These are phyloP conservation scores for Octopus bimaculoides DNA, from an alignment of 1,140 invertebrate species.

Conservation along the genomic window DNA sequence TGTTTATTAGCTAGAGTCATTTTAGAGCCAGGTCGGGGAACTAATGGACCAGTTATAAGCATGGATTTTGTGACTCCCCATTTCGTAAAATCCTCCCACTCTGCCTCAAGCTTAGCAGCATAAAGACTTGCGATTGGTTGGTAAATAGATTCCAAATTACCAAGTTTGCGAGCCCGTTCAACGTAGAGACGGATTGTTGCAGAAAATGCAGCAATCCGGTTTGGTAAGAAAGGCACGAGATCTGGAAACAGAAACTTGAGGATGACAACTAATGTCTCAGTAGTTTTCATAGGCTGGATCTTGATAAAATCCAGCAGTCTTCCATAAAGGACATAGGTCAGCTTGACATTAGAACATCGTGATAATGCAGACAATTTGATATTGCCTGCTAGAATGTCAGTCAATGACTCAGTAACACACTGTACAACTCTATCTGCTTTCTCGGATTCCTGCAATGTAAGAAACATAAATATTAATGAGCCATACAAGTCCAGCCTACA, in stretches of 20 bases:
- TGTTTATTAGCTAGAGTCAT: neutral
- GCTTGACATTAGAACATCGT: neutral
- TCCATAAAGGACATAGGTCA: neutral
- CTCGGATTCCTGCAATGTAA: neutral
- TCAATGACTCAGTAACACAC: neutral
- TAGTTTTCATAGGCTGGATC: neutral
- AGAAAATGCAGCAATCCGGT: neutral
- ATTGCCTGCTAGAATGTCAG: neutral
- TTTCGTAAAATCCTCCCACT: constrained; percentile 3
- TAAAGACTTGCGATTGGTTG: neutral
- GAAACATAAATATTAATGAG: neutral
- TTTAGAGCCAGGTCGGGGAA: neutral
- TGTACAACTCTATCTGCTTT: neutral
- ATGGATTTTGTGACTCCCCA: neutral
- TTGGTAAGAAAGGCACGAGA: neutral
- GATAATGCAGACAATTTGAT: neutral
- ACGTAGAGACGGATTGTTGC: neutral
- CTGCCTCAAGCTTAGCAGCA: neutral
- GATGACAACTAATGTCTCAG: neutral
- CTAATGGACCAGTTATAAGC: neutral
- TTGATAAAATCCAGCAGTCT: neutral
- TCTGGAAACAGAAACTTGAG: neutral
- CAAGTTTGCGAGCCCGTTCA: neutral
- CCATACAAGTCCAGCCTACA: no score
- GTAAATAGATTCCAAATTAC: neutral